phyloP scores from a whole-genome alignment of 2,797 vertebrate genomes.

The Pygocentrus nattereri region DNA sequence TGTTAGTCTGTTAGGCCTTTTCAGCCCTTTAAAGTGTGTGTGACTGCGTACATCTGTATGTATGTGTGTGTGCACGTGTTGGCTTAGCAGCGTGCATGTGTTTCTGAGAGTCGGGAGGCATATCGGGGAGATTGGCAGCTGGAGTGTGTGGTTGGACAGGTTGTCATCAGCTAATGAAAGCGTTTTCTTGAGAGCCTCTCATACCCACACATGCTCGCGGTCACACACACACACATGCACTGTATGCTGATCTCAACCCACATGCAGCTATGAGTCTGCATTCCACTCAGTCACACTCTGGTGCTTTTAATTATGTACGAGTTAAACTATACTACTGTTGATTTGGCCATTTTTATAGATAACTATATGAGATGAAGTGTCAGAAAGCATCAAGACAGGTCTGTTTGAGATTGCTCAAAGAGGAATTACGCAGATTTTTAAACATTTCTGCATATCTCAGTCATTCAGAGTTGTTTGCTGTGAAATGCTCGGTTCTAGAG shows the following conservation, averaged over 20 bases:
- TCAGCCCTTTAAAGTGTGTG: slow-evolving; percentile 11
- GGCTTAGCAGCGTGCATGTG: background rate
- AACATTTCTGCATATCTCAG: too few species aligned
- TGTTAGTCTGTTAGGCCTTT: slow-evolving; percentile 4
- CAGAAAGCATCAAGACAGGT: background rate
- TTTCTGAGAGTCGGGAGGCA: slow-evolving; percentile 19
- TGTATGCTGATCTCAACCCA: background rate
- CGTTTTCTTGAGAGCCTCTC: slow-evolving; percentile 33
- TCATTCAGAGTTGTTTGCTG: too few species aligned
- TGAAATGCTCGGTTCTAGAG: too few species aligned
- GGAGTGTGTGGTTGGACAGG: slow-evolving; percentile 49
- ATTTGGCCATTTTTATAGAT: background rate
- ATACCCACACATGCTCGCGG: background rate
- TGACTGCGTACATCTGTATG: background rate
- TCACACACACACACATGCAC: background rate
- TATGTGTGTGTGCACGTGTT: slow-evolving; percentile 13
- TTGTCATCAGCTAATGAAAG: slow-evolving; percentile 53
- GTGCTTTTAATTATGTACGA: background rate
- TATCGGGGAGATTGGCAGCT: slow-evolving; percentile 31
- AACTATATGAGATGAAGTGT: background rate
- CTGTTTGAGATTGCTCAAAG: background rate
- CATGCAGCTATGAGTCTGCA: background rate
- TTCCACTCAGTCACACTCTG: background rate
- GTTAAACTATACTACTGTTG: background rate
- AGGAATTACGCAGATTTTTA: too few species aligned